Conservation (phyloP, 2,797 vertebrate species). For the Fratercula arctica region DNA sequence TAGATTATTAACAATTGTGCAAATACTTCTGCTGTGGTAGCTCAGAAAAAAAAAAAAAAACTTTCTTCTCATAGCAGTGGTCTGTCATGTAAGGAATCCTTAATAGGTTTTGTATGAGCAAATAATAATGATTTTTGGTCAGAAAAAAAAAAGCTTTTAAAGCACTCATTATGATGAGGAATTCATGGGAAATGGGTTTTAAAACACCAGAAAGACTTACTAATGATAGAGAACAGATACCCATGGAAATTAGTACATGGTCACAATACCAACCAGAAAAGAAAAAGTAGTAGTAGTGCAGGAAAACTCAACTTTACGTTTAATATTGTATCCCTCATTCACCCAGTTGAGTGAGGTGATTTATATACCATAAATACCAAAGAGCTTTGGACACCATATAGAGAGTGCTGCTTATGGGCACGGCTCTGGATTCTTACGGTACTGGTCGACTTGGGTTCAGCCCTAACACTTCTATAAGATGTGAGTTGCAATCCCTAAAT, state of each 20-base stretch:
- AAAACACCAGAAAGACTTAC: conserved; percentile 5
- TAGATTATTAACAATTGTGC: conserved; percentile 14
- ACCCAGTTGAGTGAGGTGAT: not conserved
- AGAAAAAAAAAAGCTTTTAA: not conserved
- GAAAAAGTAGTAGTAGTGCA: not conserved
- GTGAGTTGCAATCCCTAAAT: not conserved
- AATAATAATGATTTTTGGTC: not conserved
- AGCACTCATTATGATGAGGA: conserved; percentile 6
- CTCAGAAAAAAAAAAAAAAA: not conserved
- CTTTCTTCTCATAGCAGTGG: not conserved
- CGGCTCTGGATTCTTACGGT: not conserved
- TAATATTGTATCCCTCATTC: not conserved
- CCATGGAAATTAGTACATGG: not conserved
- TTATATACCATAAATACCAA: not conserved
- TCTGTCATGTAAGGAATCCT: conserved; percentile 36
- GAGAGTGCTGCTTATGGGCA: not conserved
- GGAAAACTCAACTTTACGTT: not conserved
- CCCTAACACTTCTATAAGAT: not conserved
- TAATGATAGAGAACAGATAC: conserved; percentile 21
- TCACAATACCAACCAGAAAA: not conserved
- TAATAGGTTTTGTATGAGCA: conserved; percentile 14
- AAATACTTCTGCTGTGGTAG: conserved; percentile 42
- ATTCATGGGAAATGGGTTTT: conserved; percentile 33
- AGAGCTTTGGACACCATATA: not conserved
- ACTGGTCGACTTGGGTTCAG: not conserved